phyloP scores from a whole-genome alignment of 64 coral and sea anemone species.

The Stichodactyla helianthus region DNA sequence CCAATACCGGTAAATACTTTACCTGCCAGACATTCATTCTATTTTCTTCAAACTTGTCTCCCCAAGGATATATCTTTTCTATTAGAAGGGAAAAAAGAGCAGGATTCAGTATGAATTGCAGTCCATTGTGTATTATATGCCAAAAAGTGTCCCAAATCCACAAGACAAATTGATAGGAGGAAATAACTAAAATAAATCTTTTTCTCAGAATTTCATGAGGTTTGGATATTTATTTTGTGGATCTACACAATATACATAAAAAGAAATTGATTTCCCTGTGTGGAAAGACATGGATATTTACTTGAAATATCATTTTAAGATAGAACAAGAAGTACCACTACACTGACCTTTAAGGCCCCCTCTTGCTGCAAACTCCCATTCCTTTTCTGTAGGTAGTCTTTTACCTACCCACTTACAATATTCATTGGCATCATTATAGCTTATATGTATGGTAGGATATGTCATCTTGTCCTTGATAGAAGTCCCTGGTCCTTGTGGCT shows the following conservation, averaged over 20 bases:
- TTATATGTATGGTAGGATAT: conserved; percentile 69
- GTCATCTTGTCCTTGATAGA: conserved; percentile 69
- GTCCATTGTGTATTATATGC: too few relatives aligned
- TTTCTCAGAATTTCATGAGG: too few relatives aligned
- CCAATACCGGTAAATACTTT: background rate
- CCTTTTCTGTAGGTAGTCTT: conserved; percentile 66
- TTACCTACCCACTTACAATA: conserved; percentile 83
- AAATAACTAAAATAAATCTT: too few relatives aligned
- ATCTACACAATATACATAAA: too few relatives aligned
- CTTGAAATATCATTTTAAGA: too few relatives aligned
- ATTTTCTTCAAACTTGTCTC: conserved; percentile 51
- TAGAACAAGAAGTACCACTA: too few relatives aligned
- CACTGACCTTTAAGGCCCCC: conserved; percentile 56
- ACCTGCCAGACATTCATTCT: conserved; percentile 91
- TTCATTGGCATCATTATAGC: conserved; percentile 76
- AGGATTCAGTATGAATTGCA: background rate
- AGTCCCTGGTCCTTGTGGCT: conserved; percentile 74
- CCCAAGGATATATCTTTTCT: conserved; percentile 75
- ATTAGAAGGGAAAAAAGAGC: background rate
- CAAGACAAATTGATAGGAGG: too few relatives aligned
- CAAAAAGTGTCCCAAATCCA: too few relatives aligned
- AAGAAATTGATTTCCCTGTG: too few relatives aligned
- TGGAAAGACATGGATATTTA: too few relatives aligned
- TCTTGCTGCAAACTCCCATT: conserved; percentile 90
- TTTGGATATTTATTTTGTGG: too few relatives aligned